phyloP scores from a whole-genome alignment of 2,888 invertebrate genomes.

The Trichogramma dendrolimi region DNA sequence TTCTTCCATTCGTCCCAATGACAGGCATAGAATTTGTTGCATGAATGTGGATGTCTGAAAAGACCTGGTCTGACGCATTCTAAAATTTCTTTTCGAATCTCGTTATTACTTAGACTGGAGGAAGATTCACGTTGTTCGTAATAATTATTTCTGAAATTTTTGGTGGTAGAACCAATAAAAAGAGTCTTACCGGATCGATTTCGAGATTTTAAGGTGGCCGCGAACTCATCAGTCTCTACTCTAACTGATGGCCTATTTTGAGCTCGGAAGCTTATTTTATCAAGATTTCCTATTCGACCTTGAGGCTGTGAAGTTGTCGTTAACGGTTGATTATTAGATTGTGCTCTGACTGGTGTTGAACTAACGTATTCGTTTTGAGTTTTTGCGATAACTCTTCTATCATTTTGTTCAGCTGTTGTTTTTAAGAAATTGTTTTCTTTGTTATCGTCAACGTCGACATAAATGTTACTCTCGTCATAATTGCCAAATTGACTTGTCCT shows the following conservation, averaged over 20 bases:
- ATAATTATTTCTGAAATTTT: constrained; percentile 6
- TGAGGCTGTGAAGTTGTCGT: constrained; percentile 21
- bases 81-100: constrained; percentile 55
- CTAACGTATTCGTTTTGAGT: constrained; percentile 3
- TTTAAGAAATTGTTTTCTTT: constrained; percentile 23
- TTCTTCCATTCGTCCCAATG: constrained; percentile 76
- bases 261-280: constrained; percentile 27
- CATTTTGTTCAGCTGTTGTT: not conserved
- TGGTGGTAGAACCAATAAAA: not conserved
- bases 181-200: constrained; percentile 36
- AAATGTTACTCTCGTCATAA: constrained; percentile 49
- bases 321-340: constrained; percentile 24
- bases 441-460: constrained; percentile 44
- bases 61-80: constrained; percentile 57
- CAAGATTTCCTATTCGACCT: constrained; percentile 17
- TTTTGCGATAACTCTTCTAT: not conserved
- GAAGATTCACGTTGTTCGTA: constrained; percentile 53
- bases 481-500: constrained; percentile 45
- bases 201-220: constrained; percentile 10
- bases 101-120: constrained; percentile 28
- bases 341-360: constrained; percentile 15
- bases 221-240: constrained; percentile 14
- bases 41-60: constrained; percentile 68
- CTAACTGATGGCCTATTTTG: constrained; percentile 27
- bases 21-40: constrained; percentile 79